phyloP scores from a whole-genome alignment of 2,888 invertebrate genomes.

The Strigamia crassipes region DNA sequence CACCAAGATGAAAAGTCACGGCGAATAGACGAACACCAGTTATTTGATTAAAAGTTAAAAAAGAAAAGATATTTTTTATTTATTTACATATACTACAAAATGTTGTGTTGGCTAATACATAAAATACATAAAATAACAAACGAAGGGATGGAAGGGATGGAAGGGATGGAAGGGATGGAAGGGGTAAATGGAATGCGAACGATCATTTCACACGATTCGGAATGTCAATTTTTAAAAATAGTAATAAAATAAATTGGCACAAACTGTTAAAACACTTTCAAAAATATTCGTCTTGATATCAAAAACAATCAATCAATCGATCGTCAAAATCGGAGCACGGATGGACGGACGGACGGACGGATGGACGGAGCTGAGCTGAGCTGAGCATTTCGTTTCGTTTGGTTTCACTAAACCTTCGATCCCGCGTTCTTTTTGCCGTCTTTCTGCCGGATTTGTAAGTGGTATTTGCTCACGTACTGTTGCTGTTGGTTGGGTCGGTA shows the following conservation, averaged over 20 bases:
- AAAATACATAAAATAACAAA: not conserved
- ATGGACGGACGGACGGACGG: too few species aligned
- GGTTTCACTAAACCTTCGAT: not conserved
- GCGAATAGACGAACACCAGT: conserved; percentile 23
- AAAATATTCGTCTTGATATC: not conserved
- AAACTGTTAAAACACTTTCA: not conserved
- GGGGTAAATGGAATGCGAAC: not conserved
- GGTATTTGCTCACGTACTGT: not conserved
- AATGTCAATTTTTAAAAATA: not conserved
- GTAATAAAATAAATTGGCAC: conserved; percentile 25
- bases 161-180: not conserved
- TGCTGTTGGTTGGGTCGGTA: not conserved
- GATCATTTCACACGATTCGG: not conserved
- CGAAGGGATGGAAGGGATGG: not conserved
- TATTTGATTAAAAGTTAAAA: not conserved
- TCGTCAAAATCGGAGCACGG: too few species aligned
- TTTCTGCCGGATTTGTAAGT: not conserved
- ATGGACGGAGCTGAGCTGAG: not conserved
- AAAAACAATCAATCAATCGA: not conserved
- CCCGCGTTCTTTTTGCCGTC: not conserved
- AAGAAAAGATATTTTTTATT: conserved; percentile 14
- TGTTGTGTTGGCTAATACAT: not conserved
- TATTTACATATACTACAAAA: conserved; percentile 39
- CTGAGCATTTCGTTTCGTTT: not conserved
- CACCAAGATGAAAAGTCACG: conserved; percentile 52